These are phyloP conservation scores for Xiphias gladius DNA, from an alignment of 2,113 vertebrate genomes.

Conservation along the genomic window DNA sequence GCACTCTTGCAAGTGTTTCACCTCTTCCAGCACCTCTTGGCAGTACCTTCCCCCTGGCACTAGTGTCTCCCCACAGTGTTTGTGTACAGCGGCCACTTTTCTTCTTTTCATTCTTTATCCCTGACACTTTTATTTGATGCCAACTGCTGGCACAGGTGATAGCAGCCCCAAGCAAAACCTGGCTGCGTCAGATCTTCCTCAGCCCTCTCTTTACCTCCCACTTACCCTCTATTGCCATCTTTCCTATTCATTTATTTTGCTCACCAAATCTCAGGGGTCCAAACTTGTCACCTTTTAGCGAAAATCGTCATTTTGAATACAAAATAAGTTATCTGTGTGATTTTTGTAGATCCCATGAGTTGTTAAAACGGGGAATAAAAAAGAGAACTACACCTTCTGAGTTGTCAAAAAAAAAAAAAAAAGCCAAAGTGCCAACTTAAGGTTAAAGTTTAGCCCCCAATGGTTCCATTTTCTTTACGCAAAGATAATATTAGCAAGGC, in stretches of 20 bases:
- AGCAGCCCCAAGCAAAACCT: slow-evolving; percentile 7
- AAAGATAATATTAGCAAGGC: no score
- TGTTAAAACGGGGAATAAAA: no score
- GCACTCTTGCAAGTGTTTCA: not conserved
- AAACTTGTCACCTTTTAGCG: no score
- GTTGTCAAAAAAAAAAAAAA: no score
- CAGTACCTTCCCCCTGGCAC: slow-evolving; percentile 25
- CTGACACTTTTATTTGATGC: slow-evolving; percentile 14
- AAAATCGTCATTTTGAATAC: no score
- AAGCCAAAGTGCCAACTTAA: no score
- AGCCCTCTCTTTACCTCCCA: not conserved
- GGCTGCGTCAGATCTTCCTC: slow-evolving; percentile 25
- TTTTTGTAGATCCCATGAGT: no score
- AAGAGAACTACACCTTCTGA: no score
- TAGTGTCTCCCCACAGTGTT: slow-evolving; percentile 3
- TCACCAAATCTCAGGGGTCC: not conserved
- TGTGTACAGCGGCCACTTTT: slow-evolving; percentile 25
- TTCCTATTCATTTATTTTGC: not conserved
- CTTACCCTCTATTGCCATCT: not conserved
- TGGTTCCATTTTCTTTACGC: no score
- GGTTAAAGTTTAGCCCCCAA: no score
- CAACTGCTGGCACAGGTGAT: slow-evolving; percentile 39
- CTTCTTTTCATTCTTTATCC: slow-evolving; percentile 49
- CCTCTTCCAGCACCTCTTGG: slow-evolving; percentile 28
- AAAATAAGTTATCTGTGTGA: no score